These are phyloP conservation scores for Antrozous pallidus DNA, from an alignment of 2,797 vertebrate genomes.

Conservation along the genomic window DNA sequence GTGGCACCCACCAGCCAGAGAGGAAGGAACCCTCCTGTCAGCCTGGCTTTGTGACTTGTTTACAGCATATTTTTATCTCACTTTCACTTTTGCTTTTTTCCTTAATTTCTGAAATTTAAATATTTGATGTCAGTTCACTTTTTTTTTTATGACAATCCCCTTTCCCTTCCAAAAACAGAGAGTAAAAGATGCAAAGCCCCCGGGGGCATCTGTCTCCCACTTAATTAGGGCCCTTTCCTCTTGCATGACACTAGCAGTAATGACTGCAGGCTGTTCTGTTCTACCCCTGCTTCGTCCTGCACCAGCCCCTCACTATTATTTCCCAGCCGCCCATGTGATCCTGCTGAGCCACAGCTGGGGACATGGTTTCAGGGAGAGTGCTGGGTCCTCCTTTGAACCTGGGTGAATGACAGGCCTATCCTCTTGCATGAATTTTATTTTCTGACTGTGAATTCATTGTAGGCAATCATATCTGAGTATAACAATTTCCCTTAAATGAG, in stretches of 20 bases:
- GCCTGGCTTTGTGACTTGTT: conserved; percentile 74
- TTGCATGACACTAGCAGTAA: conserved; percentile 36
- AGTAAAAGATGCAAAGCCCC: conserved; percentile 68
- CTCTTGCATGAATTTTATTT: neutral
- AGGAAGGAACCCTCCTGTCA: conserved; percentile 64
- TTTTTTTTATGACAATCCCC: conserved; percentile 78
- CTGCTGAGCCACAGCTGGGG: neutral
- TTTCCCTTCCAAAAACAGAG: conserved; percentile 79
- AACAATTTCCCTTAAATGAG: neutral
- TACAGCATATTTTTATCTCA: conserved; percentile 77
- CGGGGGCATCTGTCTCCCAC: conserved; percentile 76
- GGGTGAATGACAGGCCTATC: neutral
- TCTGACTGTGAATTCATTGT: neutral
- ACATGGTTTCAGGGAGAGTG: neutral
- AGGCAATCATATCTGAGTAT: neutral
- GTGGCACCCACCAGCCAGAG: conserved; percentile 42
- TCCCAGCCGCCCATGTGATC: neutral
- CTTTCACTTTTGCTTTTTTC: conserved; percentile 60
- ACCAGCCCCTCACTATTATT: neutral
- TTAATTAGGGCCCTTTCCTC: conserved; percentile 70
- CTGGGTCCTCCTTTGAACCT: neutral
- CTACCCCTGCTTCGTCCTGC: neutral
- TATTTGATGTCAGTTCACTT: conserved; percentile 81
- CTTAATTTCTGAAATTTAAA: conserved; percentile 74
- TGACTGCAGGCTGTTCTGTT: conserved; percentile 14